Evolutionary conservation across 2,113 vertebrate species (phyloP).

Genomic region (Nesospiza acunhae): DNA sequence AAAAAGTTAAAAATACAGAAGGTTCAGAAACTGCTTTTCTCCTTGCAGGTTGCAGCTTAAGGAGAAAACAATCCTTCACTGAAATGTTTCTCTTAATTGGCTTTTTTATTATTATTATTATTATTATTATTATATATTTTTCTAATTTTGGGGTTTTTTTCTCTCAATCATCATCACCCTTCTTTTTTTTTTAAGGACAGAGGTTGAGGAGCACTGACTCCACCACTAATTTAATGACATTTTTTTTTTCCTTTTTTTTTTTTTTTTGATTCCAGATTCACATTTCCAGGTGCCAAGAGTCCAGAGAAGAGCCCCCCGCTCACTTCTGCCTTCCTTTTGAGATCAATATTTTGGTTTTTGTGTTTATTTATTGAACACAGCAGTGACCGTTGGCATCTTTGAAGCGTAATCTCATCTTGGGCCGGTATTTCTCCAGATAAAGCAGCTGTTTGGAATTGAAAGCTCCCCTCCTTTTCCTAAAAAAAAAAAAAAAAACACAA

Average conservation of each 20-base stretch:
- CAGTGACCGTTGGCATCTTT: slow-evolving; percentile 94
- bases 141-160: not conserved
- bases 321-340: slow-evolving; percentile 47
- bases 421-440: slow-evolving; percentile 98
- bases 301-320: slow-evolving; percentile 70
- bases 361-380: slow-evolving; percentile 88
- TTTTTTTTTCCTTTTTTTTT: not conserved
- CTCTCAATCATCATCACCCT: slow-evolving; percentile 68
- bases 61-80: slow-evolving; percentile 78
- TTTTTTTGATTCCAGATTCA: slow-evolving; percentile 72
- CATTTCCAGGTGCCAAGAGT: slow-evolving; percentile 81
- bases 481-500: not conserved
- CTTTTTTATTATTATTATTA: slow-evolving; percentile 26
- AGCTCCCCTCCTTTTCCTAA: slow-evolving; percentile 97
- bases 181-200: slow-evolving; percentile 51
- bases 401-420: slow-evolving; percentile 96
- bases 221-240: slow-evolving; percentile 62
- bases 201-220: slow-evolving; percentile 68
- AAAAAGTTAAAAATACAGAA: slow-evolving; percentile 77
- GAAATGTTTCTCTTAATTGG: slow-evolving; percentile 68
- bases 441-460: slow-evolving; percentile 99
- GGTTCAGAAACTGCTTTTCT: slow-evolving; percentile 71
- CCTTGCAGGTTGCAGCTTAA: slow-evolving; percentile 63
- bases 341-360: not conserved
- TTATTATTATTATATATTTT: not conserved